Base-by-base conservation (phyloP, 2,888 invertebrate species). In the Athalia circularis region DNA sequence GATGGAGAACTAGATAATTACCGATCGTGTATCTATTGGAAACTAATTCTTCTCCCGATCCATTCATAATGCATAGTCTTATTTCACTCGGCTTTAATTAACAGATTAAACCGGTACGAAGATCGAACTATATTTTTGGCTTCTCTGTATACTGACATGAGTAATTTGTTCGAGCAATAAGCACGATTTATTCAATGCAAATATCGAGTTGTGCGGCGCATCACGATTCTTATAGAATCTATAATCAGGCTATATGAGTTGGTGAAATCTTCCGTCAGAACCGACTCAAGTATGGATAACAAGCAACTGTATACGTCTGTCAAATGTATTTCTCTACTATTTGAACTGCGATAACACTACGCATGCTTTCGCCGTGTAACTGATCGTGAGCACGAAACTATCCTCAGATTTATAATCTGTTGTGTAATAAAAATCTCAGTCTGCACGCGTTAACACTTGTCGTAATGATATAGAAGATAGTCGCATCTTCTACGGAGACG, bases 401-500 rank as follows among this genome's bases (percentile, higher is more conserved):
- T 72, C 59, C 13, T 59, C 13, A 9, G 8, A 72, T 59, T 72
- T 9, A 13, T 7, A 47, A 5, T 8, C 5, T 7, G 72, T n/a
- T 57, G n/a, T n/a, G n/a, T n/a, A n/a, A n/a, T n/a, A n/a, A n/a
- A 47, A 72, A 72, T 29, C 47, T 45, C 54, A 57, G 13, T 47
- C 11, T 47, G 15, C 54, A n/a, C 52, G 57, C 70, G 45, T 54
- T 13, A 47, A 57, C 45, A 9, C 45, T 50, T 48, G 62, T 59
- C 7, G 75, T 75, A 75, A 75, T 50, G 75, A 64, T 29, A 29
- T 29, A 29, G 52, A 43, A 64, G 75, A 64, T 62, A 29, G 62
- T 62, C 64, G 50, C 29, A 48, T 62, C 75, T 48, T 75, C 8
- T 75, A 75, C 48, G 75, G 75, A 48, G 48, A 64, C 13, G 64